phyloP scores from a whole-genome alignment of 2,113 vertebrate species.

The Carassius gibelio region DNA sequence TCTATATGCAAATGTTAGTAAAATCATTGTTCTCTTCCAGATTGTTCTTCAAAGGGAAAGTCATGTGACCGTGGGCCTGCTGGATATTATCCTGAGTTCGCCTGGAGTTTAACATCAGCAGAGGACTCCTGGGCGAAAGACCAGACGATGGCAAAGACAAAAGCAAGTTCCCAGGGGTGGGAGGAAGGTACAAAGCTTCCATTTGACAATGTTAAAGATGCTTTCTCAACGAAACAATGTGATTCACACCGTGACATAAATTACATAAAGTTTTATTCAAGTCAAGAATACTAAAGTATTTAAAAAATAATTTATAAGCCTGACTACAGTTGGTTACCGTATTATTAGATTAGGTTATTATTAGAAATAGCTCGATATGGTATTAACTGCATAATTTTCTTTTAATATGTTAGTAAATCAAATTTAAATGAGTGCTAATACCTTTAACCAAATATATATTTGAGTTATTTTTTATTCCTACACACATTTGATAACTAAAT shows the following conservation, averaged over 20 bases:
- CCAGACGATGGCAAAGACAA: constrained; percentile 60
- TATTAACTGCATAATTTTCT: background rate
- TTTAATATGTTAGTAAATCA: background rate
- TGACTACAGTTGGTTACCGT: background rate
- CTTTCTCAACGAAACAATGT: background rate
- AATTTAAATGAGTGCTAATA: background rate
- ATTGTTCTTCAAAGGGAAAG: constrained; percentile 63
- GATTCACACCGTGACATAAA: background rate
- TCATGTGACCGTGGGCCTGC: constrained; percentile 59
- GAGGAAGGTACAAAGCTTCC: constrained; percentile 75
- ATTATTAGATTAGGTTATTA: background rate
- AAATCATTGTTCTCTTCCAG: constrained; percentile 55
- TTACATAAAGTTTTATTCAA: background rate
- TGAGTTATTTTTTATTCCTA: background rate
- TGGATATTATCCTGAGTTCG: constrained; percentile 66
- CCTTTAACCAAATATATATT: background rate
- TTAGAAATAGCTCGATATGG: background rate
- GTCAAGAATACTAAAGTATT: background rate
- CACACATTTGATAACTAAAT: background rate
- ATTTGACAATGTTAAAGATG: background rate
- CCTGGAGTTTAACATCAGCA: constrained; percentile 74
- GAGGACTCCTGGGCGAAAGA: constrained; percentile 64
- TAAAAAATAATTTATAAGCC: background rate
- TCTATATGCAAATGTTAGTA: background rate
- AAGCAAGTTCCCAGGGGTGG: constrained; percentile 72